Evolutionary conservation across 2,888 invertebrate genomes (phyloP), one percentile per base, ranked within the genome.

Genomic region (Anodontia alba): DNA sequence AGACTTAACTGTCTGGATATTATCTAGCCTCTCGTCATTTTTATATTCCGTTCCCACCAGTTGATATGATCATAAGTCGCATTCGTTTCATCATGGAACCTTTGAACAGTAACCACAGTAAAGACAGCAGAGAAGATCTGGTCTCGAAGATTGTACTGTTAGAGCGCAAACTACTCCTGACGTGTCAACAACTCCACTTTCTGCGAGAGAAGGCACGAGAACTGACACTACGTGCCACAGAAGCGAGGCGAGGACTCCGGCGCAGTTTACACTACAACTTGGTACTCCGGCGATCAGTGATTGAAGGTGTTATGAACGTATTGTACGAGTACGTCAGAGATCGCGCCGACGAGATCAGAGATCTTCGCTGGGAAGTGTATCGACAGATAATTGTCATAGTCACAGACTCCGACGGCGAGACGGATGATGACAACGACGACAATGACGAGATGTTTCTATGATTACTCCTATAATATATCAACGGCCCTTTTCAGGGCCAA

Each of bases 401-500:
- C 73, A 29, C 76, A 33, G 29, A 68, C 62, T 26, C 78, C 62
- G 69, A 71, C 74, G 68, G 73, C 75, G 73, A 49, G 54, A 71
- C 68, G 57, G 49, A 76, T 80, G 66, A 72, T 23, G 31, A 74
- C 71, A 36, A 73, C 36, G 66, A 73, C 23, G 71, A 80, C 10
- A 43, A 72, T 62, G 29, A 54, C 46, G 38, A 74, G 67, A 15
- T 69, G 43, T 36, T 73, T 51, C n/a, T 76, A 67, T n/a, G 76
- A 71, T 12, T 38, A 5, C 38, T 38, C 38, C 5, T 38, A 12
- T 5, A 80, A 72, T 17, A n/a, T 12, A 10, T 0, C 8, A 79
- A 79, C 77, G 83, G 83, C 80, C 83, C 83, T 83, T 83, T 78
- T 83, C 29, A 83, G 83, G 81, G 80, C 81, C 79, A 78, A 49